These are phyloP conservation scores for Pemphigus obesinymphae DNA, from an alignment of 1,140 invertebrate genomes.

Conservation along the genomic window DNA sequence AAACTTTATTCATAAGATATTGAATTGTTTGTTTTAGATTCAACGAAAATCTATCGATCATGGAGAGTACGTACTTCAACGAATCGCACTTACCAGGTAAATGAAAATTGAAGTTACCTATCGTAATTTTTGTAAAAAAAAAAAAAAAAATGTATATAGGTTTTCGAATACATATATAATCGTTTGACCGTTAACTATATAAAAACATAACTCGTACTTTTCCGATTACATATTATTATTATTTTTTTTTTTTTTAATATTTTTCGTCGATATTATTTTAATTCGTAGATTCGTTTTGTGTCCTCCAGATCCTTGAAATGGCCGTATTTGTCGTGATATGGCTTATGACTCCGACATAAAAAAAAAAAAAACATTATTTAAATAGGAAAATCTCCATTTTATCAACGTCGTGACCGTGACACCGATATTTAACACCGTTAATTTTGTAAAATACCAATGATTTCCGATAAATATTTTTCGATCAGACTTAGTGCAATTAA, in stretches of 20 bases:
- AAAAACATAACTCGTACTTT: too few relatives aligned
- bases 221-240: too few relatives aligned
- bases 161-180: neutral
- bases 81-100: constrained; percentile 28
- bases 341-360: neutral
- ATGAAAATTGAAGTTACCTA: neutral
- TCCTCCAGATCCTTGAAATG: neutral
- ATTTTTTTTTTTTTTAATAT: too few relatives aligned
- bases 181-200: neutral
- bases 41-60: neutral
- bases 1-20: too few relatives aligned
- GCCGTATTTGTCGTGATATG: neutral
- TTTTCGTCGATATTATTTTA: too few relatives aligned
- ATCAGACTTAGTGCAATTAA: too few relatives aligned
- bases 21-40: constrained; percentile 21
- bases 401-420: constrained; percentile 6
- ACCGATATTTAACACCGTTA: neutral
- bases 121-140: too few relatives aligned
- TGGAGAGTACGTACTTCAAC: constrained; percentile 17
- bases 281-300: neutral
- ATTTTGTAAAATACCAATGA: too few relatives aligned
- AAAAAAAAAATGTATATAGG: too few relatives aligned
- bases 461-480: too few relatives aligned
- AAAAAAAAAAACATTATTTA: neutral
- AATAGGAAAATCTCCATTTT: neutral